phyloP scores from a whole-genome alignment of 2,113 vertebrate species.

The Crocuta crocuta region DNA sequence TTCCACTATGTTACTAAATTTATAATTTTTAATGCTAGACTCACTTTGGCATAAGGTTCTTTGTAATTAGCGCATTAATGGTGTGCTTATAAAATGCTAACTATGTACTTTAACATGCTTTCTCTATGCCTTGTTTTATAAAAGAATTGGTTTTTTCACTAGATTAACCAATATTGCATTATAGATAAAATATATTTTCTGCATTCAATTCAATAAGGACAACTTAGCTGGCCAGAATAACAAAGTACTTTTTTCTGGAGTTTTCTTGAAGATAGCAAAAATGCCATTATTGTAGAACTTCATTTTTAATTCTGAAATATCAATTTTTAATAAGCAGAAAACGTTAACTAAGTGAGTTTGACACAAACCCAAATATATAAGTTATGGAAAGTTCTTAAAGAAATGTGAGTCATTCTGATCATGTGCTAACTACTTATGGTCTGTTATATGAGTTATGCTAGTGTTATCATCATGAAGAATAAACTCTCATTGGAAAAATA shows the following conservation, averaged over 20 bases:
- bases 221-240: slow-evolving; percentile 42
- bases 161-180: slow-evolving; percentile 33
- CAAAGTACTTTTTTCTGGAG: background rate
- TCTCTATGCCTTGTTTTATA: slow-evolving; percentile 63
- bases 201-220: slow-evolving; percentile 14
- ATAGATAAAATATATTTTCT: slow-evolving; percentile 27
- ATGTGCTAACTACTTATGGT: slow-evolving; percentile 63
- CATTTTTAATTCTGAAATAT: slow-evolving; percentile 77
- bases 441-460: slow-evolving; percentile 56
- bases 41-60: background rate
- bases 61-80: slow-evolving; percentile 42
- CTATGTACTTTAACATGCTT: background rate
- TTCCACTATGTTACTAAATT: background rate
- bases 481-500: slow-evolving; percentile 68
- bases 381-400: slow-evolving; percentile 39
- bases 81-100: slow-evolving; percentile 34
- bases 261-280: slow-evolving; percentile 57
- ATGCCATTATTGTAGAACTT: slow-evolving; percentile 19
- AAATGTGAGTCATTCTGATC: slow-evolving; percentile 53
- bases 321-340: slow-evolving; percentile 63
- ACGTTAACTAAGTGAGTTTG: slow-evolving; percentile 70
- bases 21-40: background rate
- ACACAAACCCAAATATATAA: slow-evolving; percentile 61
- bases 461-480: slow-evolving; percentile 55
- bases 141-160: slow-evolving; percentile 51